Percentiles rank a stretch among this genome's conserved stretches.
phyloP scores from a whole-genome alignment of 2,797 vertebrate species.

The Peromyscus attwateri region DNA sequence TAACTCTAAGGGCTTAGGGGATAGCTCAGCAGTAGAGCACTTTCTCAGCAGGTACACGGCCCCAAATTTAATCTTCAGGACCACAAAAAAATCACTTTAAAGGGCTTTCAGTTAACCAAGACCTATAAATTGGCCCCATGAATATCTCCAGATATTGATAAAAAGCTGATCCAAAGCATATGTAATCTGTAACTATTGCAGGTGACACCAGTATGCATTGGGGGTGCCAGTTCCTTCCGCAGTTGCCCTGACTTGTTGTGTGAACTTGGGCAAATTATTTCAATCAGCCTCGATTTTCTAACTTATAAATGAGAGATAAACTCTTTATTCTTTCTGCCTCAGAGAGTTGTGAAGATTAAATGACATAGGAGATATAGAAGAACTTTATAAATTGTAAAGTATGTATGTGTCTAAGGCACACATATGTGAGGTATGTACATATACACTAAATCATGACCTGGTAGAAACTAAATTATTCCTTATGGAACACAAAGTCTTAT shows the following conservation, averaged over 20 bases:
- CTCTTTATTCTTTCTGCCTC: neutral
- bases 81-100: constrained; percentile 6
- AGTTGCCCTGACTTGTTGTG: neutral
- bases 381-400: constrained; percentile 17
- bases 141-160: neutral
- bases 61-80: neutral
- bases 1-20: neutral
- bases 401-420: neutral
- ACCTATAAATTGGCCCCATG: neutral
- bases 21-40: neutral
- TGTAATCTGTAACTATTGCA: neutral
- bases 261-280: neutral
- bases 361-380: neutral
- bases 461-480: neutral
- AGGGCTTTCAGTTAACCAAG: neutral
- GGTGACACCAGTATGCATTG: neutral
- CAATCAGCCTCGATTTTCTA: neutral
- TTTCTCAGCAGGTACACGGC: neutral
- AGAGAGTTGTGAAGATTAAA: neutral
- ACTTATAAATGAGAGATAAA: neutral
- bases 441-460: neutral
- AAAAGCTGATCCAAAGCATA: neutral
- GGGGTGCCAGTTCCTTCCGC: neutral
- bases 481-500: neutral
- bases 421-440: neutral